A percentile compares a stretch with the other conserved stretches of the same genome.
Conservation (phyloP, 1,140 invertebrate species). For the Lasioglossum baleicum region DNA sequence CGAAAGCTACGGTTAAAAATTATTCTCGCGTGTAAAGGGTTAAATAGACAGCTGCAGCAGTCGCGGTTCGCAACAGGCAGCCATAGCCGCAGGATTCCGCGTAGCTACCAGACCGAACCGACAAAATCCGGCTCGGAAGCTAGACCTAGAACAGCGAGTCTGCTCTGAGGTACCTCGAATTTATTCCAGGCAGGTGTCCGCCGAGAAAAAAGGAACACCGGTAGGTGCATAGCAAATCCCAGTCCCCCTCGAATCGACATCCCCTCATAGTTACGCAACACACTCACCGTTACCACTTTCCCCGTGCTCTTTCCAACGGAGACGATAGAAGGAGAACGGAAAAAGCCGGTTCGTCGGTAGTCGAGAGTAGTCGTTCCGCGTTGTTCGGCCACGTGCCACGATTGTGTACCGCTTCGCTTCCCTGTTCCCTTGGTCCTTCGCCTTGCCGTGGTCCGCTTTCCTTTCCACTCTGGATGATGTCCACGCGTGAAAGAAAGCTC, state of each 20-base stretch:
- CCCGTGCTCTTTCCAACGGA: conserved; percentile 13
- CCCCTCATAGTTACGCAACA: conserved; percentile 35
- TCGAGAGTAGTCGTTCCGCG: conserved; percentile 27
- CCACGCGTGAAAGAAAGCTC: conserved; percentile 3
- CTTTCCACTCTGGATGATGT: background rate
- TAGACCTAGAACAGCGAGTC: too few relatives aligned
- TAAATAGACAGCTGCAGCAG: too few relatives aligned
- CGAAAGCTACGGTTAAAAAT: too few relatives aligned
- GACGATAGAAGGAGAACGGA: background rate
- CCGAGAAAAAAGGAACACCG: background rate
- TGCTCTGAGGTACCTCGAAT: background rate
- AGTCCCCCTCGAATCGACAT: conserved; percentile 48
- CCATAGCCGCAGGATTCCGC: too few relatives aligned
- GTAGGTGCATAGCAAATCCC: background rate
- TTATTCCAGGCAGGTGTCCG: background rate
- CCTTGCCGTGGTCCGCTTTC: background rate
- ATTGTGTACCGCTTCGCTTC: too few relatives aligned
- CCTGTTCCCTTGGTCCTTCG: background rate
- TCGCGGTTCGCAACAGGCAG: too few relatives aligned
- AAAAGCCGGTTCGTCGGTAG: background rate
- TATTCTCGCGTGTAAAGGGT: too few relatives aligned
- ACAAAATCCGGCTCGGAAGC: too few relatives aligned
- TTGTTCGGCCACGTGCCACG: conserved; percentile 48
- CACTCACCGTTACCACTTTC: conserved; percentile 57
- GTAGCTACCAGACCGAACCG: too few relatives aligned